Evolutionary conservation across 2,797 vertebrate species (phyloP).

Genomic region (Parauchenoglanis ngamensis): DNA sequence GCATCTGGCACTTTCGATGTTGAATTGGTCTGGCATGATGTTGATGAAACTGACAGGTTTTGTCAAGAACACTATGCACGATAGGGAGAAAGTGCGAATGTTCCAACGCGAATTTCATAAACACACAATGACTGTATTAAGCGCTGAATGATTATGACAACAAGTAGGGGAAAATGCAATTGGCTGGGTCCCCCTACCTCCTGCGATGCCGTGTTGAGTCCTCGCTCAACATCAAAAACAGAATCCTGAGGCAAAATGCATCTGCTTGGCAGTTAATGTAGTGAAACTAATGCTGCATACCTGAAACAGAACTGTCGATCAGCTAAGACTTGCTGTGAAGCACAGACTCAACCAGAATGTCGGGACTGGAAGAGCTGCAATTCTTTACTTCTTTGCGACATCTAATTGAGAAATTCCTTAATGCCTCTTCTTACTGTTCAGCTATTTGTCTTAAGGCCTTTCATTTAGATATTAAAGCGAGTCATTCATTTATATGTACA

Average conservation of each 20-base stretch:
- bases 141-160: slow-evolving; percentile 53
- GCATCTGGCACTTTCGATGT: slow-evolving; percentile 40
- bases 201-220: slow-evolving; percentile 37
- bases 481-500: background rate
- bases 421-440: background rate
- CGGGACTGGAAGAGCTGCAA: background rate
- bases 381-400: slow-evolving; percentile 3
- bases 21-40: slow-evolving; percentile 55
- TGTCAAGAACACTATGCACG: slow-evolving; percentile 51
- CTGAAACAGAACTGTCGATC: slow-evolving; percentile 38
- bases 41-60: slow-evolving; percentile 27
- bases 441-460: background rate
- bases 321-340: slow-evolving; percentile 34
- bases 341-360: background rate
- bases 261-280: slow-evolving; percentile 55
- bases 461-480: background rate
- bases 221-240: slow-evolving; percentile 43
- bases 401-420: slow-evolving; percentile 4
- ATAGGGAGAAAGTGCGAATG: slow-evolving; percentile 27
- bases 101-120: slow-evolving; percentile 65
- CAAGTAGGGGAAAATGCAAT: slow-evolving; percentile 65
- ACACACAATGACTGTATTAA: slow-evolving; percentile 64
- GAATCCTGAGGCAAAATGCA: slow-evolving; percentile 45
- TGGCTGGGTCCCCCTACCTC: slow-evolving; percentile 55
- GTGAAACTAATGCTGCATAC: slow-evolving; percentile 52